phyloP scores from a whole-genome alignment of 2,797 vertebrate genomes.

The Botia kubotai region DNA sequence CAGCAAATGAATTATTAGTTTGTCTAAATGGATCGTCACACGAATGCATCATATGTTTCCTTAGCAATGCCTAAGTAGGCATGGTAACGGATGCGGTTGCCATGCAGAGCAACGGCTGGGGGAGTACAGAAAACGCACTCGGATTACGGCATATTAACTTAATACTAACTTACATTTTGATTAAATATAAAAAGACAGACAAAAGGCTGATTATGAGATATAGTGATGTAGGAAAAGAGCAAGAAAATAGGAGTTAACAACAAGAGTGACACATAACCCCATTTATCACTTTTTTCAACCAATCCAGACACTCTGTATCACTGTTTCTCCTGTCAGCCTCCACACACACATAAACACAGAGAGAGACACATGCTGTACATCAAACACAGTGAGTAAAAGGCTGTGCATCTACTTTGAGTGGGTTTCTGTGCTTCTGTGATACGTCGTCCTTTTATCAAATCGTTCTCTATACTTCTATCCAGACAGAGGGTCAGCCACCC shows the following conservation, averaged over 20 bases:
- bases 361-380: not conserved
- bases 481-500: slow-evolving; percentile 34
- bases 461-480: slow-evolving; percentile 18
- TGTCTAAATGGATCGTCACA: not conserved
- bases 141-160: not conserved
- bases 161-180: not conserved
- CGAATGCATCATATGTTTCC: not conserved
- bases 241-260: too few species aligned
- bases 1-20: too few species aligned
- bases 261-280: too few species aligned
- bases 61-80: slow-evolving; percentile 11
- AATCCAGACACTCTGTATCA: slow-evolving; percentile 73
- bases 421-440: not conserved
- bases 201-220: slow-evolving; percentile 10
- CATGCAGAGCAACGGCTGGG: not conserved
- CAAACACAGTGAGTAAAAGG: not conserved
- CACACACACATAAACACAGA: not conserved
- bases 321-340: slow-evolving; percentile 2
- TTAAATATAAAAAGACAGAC: not conserved
- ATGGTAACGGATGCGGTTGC: not conserved
- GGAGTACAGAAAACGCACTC: not conserved
- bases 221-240: too few species aligned
- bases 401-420: too few species aligned
- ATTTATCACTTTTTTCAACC: slow-evolving; percentile 68
- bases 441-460: slow-evolving; percentile 29